Conservation (phyloP, 2,113 vertebrate species). For the Jaculus jaculus region DNA sequence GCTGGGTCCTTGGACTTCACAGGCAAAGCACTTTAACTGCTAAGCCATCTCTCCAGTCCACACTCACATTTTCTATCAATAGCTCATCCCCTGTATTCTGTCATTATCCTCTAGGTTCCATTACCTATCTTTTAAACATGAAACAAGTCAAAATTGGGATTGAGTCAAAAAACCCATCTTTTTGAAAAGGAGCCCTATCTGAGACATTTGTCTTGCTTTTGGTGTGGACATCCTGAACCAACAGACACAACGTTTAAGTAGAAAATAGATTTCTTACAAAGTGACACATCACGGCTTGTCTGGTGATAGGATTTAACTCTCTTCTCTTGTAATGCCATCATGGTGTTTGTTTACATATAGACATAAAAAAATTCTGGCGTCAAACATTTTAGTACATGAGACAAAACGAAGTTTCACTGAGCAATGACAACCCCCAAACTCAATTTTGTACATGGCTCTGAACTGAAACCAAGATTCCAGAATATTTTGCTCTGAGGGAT, state of each 20-base stretch:
- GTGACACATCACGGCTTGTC: constrained; percentile 18
- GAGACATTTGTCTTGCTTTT: constrained; percentile 43
- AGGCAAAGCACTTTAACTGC: too few species aligned
- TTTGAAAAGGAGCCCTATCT: background rate
- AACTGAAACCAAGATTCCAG: constrained; percentile 66
- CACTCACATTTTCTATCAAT: background rate
- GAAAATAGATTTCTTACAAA: constrained; percentile 18
- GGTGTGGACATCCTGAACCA: background rate
- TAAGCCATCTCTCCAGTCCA: too few species aligned
- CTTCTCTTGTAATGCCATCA: background rate
- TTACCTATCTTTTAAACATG: background rate
- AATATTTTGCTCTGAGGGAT: constrained; percentile 61
- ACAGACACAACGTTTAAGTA: constrained; percentile 45
- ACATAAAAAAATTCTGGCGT: background rate
- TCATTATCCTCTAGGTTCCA: background rate
- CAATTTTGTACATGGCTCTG: constrained; percentile 51
- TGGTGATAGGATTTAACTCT: constrained; percentile 13
- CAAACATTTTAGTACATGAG: constrained; percentile 39
- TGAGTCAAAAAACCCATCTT: background rate
- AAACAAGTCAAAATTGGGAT: background rate
- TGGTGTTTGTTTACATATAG: constrained; percentile 20
- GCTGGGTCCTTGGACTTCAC: too few species aligned
- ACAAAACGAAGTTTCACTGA: constrained; percentile 27
- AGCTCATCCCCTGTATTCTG: background rate
- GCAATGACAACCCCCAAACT: constrained; percentile 43